Base-by-base conservation (phyloP, 2,888 invertebrate species). In the Oligia strigilis region DNA sequence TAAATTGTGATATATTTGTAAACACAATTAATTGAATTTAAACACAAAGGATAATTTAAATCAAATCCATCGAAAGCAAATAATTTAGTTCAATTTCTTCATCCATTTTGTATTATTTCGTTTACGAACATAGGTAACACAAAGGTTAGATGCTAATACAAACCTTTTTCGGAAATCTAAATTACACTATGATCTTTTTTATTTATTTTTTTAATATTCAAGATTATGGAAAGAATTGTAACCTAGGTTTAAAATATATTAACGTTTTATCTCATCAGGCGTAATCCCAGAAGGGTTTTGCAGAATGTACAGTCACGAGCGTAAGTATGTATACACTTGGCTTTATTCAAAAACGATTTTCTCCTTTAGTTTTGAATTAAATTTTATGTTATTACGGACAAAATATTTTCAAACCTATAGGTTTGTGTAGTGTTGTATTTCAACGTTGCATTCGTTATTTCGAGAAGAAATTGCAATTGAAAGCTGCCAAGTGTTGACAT, bases 41-140 rank as follows among this genome's bases (percentile, higher is more conserved):
- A 40, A 76, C 23, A 77, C 73, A 76, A 78, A 70, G 6, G 17
- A 75, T 8, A 55, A 75, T 66, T 72, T 19, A 5, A 77, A 74
- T 69, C 43, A n/a, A 75, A 74, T 72, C 19, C 60, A 9, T 43
- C n/a, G n/a, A 76, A 74, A 58, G 5, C 40, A 66, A 83, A 58
- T 43, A 8, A 40, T 65, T 67, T 17, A 64, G 75, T 79, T 70
- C 79, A 58, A 66, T 77, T 71, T 70, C n/a, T 73, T 62, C 19
- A 75, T 52, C 13, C 49, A 46, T 72, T 75, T 64, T 66, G 19
- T 67, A 11, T 43, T 62, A 29, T 19, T 55, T 19, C 55, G 55
- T 55, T 55, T 55, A 6, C 55, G 8, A 55, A 55, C 19, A 55
- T 2, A 55, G 5, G 52, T 17, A 65, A 36, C 17, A 73, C 29